Evolutionary conservation across 2,888 invertebrate species (phyloP).

Genomic region (Shargacucullia verbasci): DNA sequence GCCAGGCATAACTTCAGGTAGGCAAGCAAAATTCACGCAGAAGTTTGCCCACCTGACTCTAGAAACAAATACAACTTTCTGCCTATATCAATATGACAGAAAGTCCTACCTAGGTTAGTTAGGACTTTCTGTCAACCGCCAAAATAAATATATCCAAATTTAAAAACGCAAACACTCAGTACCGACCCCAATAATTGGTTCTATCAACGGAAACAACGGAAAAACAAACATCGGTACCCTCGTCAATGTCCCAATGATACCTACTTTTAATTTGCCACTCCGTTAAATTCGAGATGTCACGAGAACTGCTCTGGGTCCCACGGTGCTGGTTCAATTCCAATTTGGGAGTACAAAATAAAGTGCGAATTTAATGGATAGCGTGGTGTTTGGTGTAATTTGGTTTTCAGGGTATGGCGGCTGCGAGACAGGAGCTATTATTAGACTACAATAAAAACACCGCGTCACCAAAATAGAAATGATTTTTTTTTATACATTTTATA

Average conservation of each 20-base stretch:
- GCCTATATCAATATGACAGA: too few species aligned
- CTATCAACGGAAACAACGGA: constrained; percentile 50
- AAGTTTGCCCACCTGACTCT: too few species aligned
- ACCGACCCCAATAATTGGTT: constrained; percentile 46
- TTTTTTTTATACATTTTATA: too few species aligned
- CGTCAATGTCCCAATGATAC: constrained; percentile 73
- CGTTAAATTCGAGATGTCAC: constrained; percentile 69
- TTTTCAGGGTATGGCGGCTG: too few species aligned
- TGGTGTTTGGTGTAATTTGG: constrained; percentile 17
- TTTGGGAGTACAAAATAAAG: constrained; percentile 39
- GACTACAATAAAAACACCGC: too few species aligned
- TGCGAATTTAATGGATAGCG: constrained; percentile 35
- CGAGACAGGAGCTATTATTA: too few species aligned
- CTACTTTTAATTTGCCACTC: constrained; percentile 76
- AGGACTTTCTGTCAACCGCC: too few species aligned
- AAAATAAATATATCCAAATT: constrained; percentile 19
- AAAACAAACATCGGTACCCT: constrained; percentile 64
- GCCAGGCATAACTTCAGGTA: too few species aligned
- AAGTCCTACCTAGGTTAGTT: too few species aligned
- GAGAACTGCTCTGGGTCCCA: constrained; percentile 44
- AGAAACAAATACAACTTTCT: too few species aligned
- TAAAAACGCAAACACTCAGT: constrained; percentile 19
- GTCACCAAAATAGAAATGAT: too few species aligned
- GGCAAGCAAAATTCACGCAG: too few species aligned
- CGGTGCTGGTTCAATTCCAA: constrained; percentile 57